These are phyloP conservation scores for Falco rusticolus DNA, from an alignment of 2,797 vertebrate species.

Conservation along the genomic window DNA sequence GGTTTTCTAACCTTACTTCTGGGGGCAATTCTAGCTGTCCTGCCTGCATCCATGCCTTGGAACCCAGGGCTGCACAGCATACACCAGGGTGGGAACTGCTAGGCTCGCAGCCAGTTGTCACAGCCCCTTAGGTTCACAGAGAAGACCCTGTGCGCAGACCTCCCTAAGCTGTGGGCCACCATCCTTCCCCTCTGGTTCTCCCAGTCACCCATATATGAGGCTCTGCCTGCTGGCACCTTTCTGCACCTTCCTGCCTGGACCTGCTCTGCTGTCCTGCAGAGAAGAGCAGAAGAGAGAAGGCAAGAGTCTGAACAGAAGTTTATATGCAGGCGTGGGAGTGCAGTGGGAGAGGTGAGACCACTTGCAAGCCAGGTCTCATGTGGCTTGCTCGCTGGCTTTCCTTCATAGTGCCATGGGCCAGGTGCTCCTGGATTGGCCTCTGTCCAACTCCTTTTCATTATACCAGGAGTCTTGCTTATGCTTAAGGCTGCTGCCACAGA, in stretches of 20 bases:
- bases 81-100: not conserved
- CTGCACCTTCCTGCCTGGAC: not conserved
- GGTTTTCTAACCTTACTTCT: not conserved
- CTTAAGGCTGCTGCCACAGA: not conserved
- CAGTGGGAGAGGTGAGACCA: not conserved
- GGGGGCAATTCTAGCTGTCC: not conserved
- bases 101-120: not conserved
- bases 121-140: no score
- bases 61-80: not conserved
- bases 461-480: not conserved
- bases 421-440: not conserved
- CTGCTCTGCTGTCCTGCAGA: not conserved
- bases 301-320: not conserved
- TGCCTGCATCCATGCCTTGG: not conserved
- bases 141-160: not conserved
- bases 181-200: not conserved
- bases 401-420: not conserved
- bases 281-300: not conserved
- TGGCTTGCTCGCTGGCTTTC: not conserved
- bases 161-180: not conserved
- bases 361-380: not conserved
- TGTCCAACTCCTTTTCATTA: not conserved
- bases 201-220: rapidly evolving
- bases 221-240: not conserved
- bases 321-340: not conserved